These are phyloP conservation scores for Xyliphius kryptos DNA, from an alignment of 2,113 vertebrate species.

Conservation along the genomic window DNA sequence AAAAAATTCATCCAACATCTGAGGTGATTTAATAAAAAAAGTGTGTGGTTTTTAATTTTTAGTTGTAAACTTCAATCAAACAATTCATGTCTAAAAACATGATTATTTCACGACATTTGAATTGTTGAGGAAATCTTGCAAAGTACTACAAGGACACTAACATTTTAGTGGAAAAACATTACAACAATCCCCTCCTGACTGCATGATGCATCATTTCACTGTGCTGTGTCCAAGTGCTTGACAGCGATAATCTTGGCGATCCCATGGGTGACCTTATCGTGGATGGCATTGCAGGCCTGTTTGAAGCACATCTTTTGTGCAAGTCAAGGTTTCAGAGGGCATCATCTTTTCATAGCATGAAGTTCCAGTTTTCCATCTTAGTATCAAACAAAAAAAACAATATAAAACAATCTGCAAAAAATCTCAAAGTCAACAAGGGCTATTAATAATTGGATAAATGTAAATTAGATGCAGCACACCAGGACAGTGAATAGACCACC, in stretches of 20 bases:
- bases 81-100: conserved; percentile 59
- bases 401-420: conserved; percentile 16
- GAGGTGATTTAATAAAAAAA: too few relatives aligned
- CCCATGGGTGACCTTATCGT: conserved; percentile 90
- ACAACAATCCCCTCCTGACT: conserved; percentile 87
- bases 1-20: too few relatives aligned
- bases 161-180: conserved; percentile 85
- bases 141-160: conserved; percentile 92
- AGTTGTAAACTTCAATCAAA: conserved; percentile 10
- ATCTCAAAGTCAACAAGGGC: conserved; percentile 57
- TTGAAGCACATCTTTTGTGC: conserved; percentile 76
- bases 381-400: conserved; percentile 64
- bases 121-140: conserved; percentile 85
- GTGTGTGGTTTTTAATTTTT: too few relatives aligned
- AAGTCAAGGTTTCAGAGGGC: conserved; percentile 80
- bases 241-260: conserved; percentile 91
- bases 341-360: conserved; percentile 72
- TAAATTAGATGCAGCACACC: conserved; percentile 49
- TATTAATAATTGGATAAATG: conserved; percentile 69
- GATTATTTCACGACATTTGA: conserved; percentile 93
- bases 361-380: conserved; percentile 76
- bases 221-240: conserved; percentile 89
- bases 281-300: conserved; percentile 79
- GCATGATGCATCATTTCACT: conserved; percentile 93
- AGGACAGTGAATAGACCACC: conserved; percentile 45